Conservation (phyloP, 2,113 vertebrate genomes). For the Ctenomys sociabilis region DNA sequence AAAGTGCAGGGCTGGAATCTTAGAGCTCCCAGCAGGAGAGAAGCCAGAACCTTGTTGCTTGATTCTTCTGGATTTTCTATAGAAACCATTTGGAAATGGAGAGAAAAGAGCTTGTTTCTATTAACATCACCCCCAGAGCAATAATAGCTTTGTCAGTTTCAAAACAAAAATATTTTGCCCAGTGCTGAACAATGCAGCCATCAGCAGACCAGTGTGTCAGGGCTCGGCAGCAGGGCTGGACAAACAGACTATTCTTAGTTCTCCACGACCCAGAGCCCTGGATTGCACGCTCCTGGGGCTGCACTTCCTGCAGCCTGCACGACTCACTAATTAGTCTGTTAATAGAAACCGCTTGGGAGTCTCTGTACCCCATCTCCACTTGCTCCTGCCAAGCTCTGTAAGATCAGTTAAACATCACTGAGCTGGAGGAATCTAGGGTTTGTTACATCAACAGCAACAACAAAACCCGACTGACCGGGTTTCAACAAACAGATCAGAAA, state of each 20-base stretch:
- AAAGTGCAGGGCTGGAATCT: background rate
- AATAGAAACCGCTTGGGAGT: constrained; percentile 46
- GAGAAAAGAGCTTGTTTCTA: background rate
- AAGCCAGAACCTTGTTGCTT: background rate
- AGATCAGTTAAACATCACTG: background rate
- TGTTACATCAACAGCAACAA: constrained; percentile 49
- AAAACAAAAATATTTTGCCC: constrained; percentile 79
- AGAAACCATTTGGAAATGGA: background rate
- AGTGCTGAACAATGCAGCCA: constrained; percentile 38
- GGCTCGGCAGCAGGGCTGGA: background rate
- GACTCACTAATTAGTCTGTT: constrained; percentile 10
- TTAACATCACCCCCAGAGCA: background rate
- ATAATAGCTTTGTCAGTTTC: constrained; percentile 61
- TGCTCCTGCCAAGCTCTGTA: background rate
- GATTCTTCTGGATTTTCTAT: constrained; percentile 11
- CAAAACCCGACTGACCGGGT: constrained; percentile 36
- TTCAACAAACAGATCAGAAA: constrained; percentile 49
- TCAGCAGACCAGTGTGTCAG: background rate
- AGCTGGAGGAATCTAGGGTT: background rate
- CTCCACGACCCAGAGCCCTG: constrained; percentile 32
- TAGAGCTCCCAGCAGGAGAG: background rate
- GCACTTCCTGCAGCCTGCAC: constrained; percentile 58
- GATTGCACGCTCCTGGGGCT: constrained; percentile 44
- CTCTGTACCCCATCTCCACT: background rate
- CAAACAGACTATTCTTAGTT: constrained; percentile 43